These are phyloP conservation scores for Sterrhoptilus dennistouni DNA, from an alignment of 2,113 vertebrate species.

Conservation along the genomic window DNA sequence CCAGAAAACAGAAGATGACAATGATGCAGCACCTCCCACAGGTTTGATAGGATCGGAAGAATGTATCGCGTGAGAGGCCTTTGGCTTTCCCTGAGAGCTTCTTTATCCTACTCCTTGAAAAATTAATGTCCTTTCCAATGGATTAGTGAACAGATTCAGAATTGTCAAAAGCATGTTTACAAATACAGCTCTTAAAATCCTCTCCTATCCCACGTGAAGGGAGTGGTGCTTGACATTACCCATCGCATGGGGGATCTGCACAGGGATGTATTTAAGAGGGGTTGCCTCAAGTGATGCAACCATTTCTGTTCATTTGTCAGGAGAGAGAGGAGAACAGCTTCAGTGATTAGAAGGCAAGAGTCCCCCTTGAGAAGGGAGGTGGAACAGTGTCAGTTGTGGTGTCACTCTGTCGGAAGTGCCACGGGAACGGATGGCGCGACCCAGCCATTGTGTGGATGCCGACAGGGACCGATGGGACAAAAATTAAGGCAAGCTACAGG, in stretches of 20 bases:
- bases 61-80: accelerated
- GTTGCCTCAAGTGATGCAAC: accelerated
- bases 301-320: background rate
- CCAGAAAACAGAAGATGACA: background rate
- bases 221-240: background rate
- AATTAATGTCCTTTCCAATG: background rate
- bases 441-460: background rate
- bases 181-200: background rate
- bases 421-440: accelerated
- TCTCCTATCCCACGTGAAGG: background rate
- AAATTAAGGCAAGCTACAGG: background rate
- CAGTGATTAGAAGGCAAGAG: background rate
- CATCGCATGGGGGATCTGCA: accelerated
- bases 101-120: background rate
- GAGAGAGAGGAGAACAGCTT: background rate
- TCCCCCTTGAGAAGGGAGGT: background rate
- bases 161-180: background rate
- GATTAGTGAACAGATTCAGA: background rate
- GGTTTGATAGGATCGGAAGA: background rate
- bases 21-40: background rate
- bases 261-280: background rate
- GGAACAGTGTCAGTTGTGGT: accelerated
- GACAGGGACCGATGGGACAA: background rate
- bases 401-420: background rate
- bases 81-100: background rate